phyloP scores from a whole-genome alignment of 2,113 vertebrate species.

The Manacus vitellinus region DNA sequence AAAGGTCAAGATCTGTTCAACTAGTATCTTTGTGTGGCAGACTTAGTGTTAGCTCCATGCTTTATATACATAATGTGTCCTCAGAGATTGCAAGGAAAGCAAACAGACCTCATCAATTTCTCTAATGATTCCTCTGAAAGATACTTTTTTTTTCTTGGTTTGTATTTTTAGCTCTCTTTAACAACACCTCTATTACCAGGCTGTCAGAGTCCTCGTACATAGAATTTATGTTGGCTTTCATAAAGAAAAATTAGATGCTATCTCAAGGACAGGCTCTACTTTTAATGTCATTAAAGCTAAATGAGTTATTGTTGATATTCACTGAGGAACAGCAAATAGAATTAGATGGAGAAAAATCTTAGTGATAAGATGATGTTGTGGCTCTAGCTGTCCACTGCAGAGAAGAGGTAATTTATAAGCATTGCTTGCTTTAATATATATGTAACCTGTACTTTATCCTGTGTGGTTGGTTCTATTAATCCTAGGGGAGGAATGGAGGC shows the following conservation, averaged over 20 bases:
- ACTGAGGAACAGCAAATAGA: conserved; percentile 41
- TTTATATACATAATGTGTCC: conserved; percentile 55
- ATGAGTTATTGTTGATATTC: conserved; percentile 67
- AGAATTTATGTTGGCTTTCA: conserved; percentile 73
- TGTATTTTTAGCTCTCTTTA: conserved; percentile 76
- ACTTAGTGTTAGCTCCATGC: not conserved
- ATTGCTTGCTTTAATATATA: not conserved
- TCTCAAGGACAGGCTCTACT: conserved; percentile 71
- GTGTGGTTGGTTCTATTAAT: not conserved
- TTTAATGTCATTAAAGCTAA: conserved; percentile 67
- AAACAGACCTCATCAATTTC: conserved; percentile 76
- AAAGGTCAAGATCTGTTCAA: conserved; percentile 58
- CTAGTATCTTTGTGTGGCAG: conserved; percentile 30
- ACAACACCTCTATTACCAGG: conserved; percentile 66
- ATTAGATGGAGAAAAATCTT: conserved; percentile 38
- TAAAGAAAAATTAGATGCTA: conserved; percentile 72
- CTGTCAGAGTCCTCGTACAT: conserved; percentile 47
- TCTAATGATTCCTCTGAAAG: conserved; percentile 73
- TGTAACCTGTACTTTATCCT: not conserved
- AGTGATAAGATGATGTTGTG: conserved; percentile 24
- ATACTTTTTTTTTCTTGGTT: conserved; percentile 25
- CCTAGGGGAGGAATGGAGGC: not conserved
- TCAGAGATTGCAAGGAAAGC: conserved; percentile 64
- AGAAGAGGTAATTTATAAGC: conserved; percentile 31
- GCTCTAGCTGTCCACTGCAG: conserved; percentile 22